These are phyloP conservation scores for Caenorhabditis remanei DNA, from an alignment of 1,140 invertebrate genomes.

Conservation along the genomic window DNA sequence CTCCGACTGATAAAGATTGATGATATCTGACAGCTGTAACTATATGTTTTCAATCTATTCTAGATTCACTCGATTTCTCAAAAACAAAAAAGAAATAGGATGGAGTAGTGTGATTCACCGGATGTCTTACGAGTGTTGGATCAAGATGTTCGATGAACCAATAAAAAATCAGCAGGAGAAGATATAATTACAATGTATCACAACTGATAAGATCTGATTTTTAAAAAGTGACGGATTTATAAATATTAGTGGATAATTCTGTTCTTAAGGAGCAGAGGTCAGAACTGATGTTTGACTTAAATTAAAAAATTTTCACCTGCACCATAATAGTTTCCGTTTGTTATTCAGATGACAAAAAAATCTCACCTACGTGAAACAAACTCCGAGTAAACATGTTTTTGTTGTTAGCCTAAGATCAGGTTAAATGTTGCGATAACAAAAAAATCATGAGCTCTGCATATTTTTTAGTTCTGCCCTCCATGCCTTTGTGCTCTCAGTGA, in stretches of 20 bases:
- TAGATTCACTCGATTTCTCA: not conserved
- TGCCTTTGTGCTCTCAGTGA: not conserved
- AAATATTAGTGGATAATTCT: too few species aligned
- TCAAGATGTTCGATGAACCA: not conserved
- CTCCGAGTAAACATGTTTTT: slow-evolving; percentile 16
- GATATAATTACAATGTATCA: not conserved
- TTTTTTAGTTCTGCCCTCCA: not conserved
- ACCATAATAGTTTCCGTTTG: slow-evolving; percentile 18
- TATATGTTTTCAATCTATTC: slow-evolving; percentile 29
- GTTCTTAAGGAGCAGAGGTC: not conserved
- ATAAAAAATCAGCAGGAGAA: not conserved
- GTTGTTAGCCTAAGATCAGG: slow-evolving; percentile 40
- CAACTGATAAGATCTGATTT: not conserved
- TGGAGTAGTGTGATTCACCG: not conserved
- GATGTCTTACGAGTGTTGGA: slow-evolving; percentile 11
- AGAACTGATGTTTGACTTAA: slow-evolving; percentile 4
- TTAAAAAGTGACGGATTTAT: not conserved
- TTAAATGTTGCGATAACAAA: not conserved
- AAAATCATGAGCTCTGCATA: not conserved
- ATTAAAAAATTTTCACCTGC: slow-evolving; percentile 42
- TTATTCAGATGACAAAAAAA: not conserved
- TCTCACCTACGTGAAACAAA: slow-evolving; percentile 3
- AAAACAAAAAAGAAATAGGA: slow-evolving; percentile 27
- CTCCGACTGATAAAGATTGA: slow-evolving; percentile 41
- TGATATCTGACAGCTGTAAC: slow-evolving; percentile 12